Evolutionary conservation across 2,113 vertebrate genomes (phyloP).

Genomic region (Oreocharis arfaki): DNA sequence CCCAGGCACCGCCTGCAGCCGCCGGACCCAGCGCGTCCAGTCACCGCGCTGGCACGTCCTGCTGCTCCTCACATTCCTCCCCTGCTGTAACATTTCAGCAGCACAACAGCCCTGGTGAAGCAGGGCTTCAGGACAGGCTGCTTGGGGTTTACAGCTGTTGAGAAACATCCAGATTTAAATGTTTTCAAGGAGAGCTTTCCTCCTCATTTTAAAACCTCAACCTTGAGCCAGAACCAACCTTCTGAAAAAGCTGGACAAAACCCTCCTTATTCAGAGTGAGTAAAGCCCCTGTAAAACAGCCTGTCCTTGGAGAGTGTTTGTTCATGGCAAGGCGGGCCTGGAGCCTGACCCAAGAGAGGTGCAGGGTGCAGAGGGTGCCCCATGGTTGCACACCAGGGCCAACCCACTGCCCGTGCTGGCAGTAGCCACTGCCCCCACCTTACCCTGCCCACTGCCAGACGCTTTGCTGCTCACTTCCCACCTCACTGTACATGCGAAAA

Average conservation of each 20-base stretch:
- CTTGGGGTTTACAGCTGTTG: background rate
- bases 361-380: background rate
- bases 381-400: background rate
- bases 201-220: background rate
- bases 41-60: background rate
- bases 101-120: background rate
- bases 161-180: background rate
- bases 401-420: rapidly evolving
- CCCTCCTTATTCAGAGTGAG: background rate
- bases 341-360: rapidly evolving
- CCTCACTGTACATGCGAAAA: rapidly evolving
- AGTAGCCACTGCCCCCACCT: background rate
- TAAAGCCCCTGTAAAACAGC: background rate
- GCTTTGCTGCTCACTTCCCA: rapidly evolving
- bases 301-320: background rate
- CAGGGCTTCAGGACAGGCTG: background rate
- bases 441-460: background rate
- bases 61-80: background rate
- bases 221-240: background rate
- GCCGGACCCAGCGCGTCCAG: rapidly evolving
- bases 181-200: background rate
- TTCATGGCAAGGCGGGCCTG: background rate
- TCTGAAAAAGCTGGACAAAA: background rate
- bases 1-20: background rate
- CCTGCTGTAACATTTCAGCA: background rate